A percentile compares a stretch with the other conserved stretches of the same genome.
These are phyloP conservation scores for Pterostichus niger DNA, from an alignment of 2,888 invertebrate species.

Conservation along the genomic window DNA sequence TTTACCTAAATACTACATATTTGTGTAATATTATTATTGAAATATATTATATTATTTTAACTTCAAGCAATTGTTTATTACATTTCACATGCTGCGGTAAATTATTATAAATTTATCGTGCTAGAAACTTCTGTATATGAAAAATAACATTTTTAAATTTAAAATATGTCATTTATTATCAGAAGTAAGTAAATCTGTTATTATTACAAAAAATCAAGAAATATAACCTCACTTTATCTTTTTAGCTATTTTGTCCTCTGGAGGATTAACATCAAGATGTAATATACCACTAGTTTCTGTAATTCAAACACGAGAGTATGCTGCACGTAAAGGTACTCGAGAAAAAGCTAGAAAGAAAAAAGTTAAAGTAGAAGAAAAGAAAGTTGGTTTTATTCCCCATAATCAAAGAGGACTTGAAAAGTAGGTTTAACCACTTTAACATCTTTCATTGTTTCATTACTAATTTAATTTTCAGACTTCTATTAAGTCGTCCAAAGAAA, in stretches of 20 bases:
- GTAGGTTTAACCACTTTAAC: constrained; percentile 74
- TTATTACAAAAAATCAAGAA: not conserved
- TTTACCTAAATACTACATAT: not conserved
- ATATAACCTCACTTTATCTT: constrained; percentile 48
- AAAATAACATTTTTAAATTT: not conserved
- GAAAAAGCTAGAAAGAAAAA: constrained; percentile 84
- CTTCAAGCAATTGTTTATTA: not conserved
- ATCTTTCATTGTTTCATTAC: constrained; percentile 7
- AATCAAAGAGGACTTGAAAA: constrained; percentile 81
- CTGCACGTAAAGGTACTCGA: constrained; percentile 91
- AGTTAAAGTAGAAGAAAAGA: constrained; percentile 87
- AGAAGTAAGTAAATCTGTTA: constrained; percentile 9
- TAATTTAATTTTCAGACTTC: constrained; percentile 73
- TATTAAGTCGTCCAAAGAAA: constrained; percentile 77
- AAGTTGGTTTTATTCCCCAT: constrained; percentile 87
- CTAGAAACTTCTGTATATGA: not conserved
- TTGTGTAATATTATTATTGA: not conserved
- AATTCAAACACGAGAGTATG: constrained; percentile 78
- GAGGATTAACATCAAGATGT: constrained; percentile 35
- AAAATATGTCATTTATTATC: constrained; percentile 51
- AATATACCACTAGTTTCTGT: constrained; percentile 27
- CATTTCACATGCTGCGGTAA: constrained; percentile 1
- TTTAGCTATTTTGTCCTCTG: not conserved
- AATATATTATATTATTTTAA: not conserved
- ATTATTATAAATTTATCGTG: not conserved